Base-by-base conservation (phyloP, 2,113 vertebrate species). In the Emberiza fucata region DNA sequence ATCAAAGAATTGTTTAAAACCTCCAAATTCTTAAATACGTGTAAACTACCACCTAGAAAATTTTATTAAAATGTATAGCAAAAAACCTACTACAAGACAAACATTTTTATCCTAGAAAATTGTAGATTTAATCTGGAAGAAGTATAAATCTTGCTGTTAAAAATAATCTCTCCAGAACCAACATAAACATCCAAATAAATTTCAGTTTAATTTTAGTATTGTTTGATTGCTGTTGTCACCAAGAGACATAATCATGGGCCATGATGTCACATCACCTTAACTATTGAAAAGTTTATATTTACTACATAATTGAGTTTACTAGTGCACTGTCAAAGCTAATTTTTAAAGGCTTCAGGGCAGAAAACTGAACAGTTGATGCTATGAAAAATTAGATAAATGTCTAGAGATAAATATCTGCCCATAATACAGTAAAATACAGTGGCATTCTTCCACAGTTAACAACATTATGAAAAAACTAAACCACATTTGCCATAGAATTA, bases 151-250 rank as follows among this genome's bases (percentile, higher is more conserved):
- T 31, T 28, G 48, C 31, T 63, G 33, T n/a, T 81, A 89, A 96
- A 95, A 97, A 78, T 59, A 88, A 64, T 86, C 56, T 83, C 95
- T 83, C 81, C 37, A 83, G 18, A 86, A 56, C 42, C 86, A 79
- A 90, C 22, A 86, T 15, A 89, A 90, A 78, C 7, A 39, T 53
- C 64, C 44, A 66, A 35, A 33, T 50, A 72, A 91, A 54, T 2
- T 53, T 51, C 31, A 88, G 29, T 19, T 76, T 65, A 44, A 31
- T 85, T 90, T 53, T 61, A 66, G 15, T 81, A 15, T 42, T 61
- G 33, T 48, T 80, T 69, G 24, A 65, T 56, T 4, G 5, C 17
- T 50, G 7, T 31, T 63, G 57, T 44, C 40, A 92, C 25, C 9
- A 72, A 69, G 12, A 86, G 47, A 24, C 28, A 60, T 10, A 64